Evolutionary conservation across 37 sponge, comb jelly and placozoan species (phyloP), one percentile per base, ranked within the genome.

Genomic region (Chondrilla cf. caribensis): DNA sequence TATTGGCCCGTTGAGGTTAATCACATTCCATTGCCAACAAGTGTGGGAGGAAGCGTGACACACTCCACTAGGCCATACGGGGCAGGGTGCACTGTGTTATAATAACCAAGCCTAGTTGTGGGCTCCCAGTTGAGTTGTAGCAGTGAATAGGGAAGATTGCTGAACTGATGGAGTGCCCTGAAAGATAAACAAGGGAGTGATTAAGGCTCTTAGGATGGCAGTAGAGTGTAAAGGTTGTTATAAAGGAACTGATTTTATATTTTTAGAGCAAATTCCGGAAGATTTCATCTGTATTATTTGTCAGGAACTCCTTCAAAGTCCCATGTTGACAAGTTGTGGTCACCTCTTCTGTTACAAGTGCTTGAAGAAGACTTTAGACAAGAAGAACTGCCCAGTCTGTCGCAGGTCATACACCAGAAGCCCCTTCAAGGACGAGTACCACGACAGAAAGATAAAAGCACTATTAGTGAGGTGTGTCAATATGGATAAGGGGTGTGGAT

Each of bases 331-430:
- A 31, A 73, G 76, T 37, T 73, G 76, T 73, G 76, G 76, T 4
- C 76, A 73, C 76, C 76, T 73, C 43, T 73, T 73, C 76, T 73
- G 76, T 37, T 73, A 40, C 76, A 73, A 73, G 76, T 73, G 76
- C 25, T 42, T 73, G n/a, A 73, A 73, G 44, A 39, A 22, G 43
- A 73, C 76, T 2, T 21, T 5, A n/a, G 76, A 73, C 44, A 73
- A 73, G 43, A 39, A 73, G 76, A 73, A 5, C 41, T 73, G 76
- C 76, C 76, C 76, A 40, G 15, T 73, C 25, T 73, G 76, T 11
- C 41, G 76, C 44, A 38, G 24, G 25, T 2, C 42, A 31, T 73
- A 39, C 76, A n/a, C 44, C 2, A 37, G 76, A 22, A 42, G 44
- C 7, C 76, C 76, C 43, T 73, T 73, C 43, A 73, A 73, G 25